Percentiles rank a stretch among this genome's conserved stretches.
phyloP scores from a whole-genome alignment of 2,888 invertebrate species.

The Sesamia inferens region DNA sequence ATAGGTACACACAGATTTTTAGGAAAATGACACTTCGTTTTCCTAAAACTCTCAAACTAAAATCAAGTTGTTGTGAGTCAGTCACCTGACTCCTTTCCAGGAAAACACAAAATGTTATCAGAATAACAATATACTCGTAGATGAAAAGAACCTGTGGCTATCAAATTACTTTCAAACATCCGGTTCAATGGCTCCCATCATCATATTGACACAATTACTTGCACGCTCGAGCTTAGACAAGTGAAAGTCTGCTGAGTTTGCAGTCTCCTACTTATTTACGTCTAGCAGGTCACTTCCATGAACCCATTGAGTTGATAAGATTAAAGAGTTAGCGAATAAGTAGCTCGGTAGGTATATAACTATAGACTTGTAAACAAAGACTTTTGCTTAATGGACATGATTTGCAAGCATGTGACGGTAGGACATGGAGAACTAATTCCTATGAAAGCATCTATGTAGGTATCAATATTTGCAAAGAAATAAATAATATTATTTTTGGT shows the following conservation, averaged over 20 bases:
- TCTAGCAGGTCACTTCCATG: constrained; percentile 73
- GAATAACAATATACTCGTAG: constrained; percentile 35
- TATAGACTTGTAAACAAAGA: constrained; percentile 42
- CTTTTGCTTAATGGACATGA: constrained; percentile 31
- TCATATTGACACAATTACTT: constrained; percentile 64
- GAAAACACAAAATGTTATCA: constrained; percentile 28
- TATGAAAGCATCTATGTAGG: too few relatives aligned
- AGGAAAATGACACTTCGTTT: neutral
- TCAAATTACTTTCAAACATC: constrained; percentile 62
- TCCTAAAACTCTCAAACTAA: neutral
- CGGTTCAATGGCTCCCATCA: constrained; percentile 61
- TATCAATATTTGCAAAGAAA: too few relatives aligned
- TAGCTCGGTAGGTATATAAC: constrained; percentile 21
- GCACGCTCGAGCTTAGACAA: constrained; percentile 60
- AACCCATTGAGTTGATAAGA: constrained; percentile 72
- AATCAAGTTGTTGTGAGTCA: neutral
- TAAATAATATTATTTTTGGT: too few relatives aligned
- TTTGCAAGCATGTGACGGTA: neutral
- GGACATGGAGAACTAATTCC: neutral
- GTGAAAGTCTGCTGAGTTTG: constrained; percentile 71
- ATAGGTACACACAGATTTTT: too few relatives aligned
- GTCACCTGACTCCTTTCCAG: constrained; percentile 33
- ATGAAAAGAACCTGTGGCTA: constrained; percentile 46
- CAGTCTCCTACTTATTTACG: constrained; percentile 69
- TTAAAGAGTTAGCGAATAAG: constrained; percentile 55